Percentiles rank a stretch among this genome's conserved stretches.
These are phyloP conservation scores for Zosterops pallidus DNA, from an alignment of 2,113 vertebrate species.

Conservation along the genomic window DNA sequence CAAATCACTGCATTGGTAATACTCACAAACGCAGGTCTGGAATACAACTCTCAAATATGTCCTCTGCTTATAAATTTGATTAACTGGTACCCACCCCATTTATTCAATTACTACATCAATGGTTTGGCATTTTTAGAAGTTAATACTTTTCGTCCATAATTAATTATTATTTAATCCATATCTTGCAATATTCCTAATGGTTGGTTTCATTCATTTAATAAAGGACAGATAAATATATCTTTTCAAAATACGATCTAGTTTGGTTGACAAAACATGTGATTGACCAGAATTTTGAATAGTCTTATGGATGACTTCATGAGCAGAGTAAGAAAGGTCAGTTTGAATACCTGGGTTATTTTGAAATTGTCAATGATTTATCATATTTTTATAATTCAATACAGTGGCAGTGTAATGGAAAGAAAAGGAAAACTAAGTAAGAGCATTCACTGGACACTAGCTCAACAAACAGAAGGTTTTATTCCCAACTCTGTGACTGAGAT, in stretches of 20 bases:
- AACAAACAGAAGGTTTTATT: background rate
- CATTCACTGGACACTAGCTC: background rate
- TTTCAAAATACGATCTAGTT: background rate
- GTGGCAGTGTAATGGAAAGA: background rate
- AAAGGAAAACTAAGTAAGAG: background rate
- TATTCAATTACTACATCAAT: background rate
- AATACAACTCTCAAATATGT: background rate
- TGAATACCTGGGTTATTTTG: background rate
- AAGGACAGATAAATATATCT: background rate
- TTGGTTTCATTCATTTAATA: background rate
- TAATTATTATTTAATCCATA: slow-evolving; percentile 2
- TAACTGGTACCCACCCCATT: background rate
- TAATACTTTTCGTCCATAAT: background rate
- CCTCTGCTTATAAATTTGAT: background rate
- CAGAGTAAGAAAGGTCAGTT: background rate
- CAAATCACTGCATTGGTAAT: background rate
- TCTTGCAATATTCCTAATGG: background rate
- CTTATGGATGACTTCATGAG: background rate
- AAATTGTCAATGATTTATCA: background rate
- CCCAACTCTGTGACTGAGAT: background rate
- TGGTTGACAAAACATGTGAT: background rate
- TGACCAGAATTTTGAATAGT: background rate
- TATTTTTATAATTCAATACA: background rate
- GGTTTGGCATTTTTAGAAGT: background rate
- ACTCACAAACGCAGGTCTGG: background rate